These are phyloP conservation scores for Lichenostomus cassidix DNA, from an alignment of 2,113 vertebrate species.

Conservation along the genomic window DNA sequence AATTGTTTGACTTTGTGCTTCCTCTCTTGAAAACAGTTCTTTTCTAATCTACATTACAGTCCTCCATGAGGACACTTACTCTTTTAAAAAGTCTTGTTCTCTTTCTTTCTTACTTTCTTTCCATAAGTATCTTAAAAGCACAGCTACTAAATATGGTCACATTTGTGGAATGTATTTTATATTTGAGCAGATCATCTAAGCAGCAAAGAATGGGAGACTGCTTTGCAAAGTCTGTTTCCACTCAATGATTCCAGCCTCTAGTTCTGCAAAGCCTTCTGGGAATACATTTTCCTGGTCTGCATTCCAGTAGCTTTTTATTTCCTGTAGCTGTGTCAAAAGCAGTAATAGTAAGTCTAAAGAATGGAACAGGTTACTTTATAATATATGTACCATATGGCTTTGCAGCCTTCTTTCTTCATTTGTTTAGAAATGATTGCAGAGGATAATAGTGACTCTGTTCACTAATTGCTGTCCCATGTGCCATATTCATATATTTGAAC, in stretches of 20 bases:
- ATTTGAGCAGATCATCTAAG: constrained; percentile 51
- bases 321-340: constrained; percentile 76
- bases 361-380: constrained; percentile 69
- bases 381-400: constrained; percentile 69
- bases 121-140: neutral
- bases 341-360: constrained; percentile 65
- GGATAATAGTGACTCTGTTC: constrained; percentile 40
- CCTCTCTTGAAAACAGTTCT: neutral
- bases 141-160: constrained; percentile 29
- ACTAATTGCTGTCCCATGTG: constrained; percentile 36
- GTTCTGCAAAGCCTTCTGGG: constrained; percentile 75
- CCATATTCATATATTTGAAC: neutral
- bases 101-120: neutral
- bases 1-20: neutral
- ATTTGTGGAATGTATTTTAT: constrained; percentile 47
- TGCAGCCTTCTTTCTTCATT: constrained; percentile 29
- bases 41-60: neutral
- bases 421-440: constrained; percentile 46
- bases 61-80: neutral
- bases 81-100: neutral
- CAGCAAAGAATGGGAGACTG: constrained; percentile 50
- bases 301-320: constrained; percentile 81
- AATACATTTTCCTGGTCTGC: constrained; percentile 72
- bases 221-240: constrained; percentile 76
- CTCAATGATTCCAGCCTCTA: constrained; percentile 73